These are phyloP conservation scores for Anser cygnoides DNA, from an alignment of 2,113 vertebrate genomes.

Conservation along the genomic window DNA sequence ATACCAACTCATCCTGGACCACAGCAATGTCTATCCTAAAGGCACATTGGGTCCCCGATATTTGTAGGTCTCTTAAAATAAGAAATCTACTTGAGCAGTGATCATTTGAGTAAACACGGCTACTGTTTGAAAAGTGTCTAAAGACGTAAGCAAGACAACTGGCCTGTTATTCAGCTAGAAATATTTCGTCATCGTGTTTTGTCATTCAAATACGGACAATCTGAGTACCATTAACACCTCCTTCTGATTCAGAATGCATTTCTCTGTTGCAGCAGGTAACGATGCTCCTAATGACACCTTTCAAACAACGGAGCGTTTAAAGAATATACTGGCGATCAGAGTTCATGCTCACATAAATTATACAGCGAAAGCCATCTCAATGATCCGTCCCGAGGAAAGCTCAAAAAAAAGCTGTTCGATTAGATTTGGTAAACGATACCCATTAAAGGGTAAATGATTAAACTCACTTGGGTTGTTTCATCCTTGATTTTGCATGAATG, in stretches of 20 bases:
- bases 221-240: background rate
- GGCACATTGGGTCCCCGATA: background rate
- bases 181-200: background rate
- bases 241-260: background rate
- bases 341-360: background rate
- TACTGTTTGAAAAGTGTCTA: background rate
- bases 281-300: background rate
- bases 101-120: background rate
- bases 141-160: background rate
- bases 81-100: background rate
- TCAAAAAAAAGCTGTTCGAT: background rate
- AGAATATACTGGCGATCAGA: background rate
- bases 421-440: background rate
- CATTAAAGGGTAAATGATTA: background rate
- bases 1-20: background rate
- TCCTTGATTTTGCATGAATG: background rate
- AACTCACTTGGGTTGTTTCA: background rate
- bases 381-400: background rate
- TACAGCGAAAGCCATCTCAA: background rate
- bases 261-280: background rate
- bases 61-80: background rate
- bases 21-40: background rate
- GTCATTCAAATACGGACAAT: background rate
- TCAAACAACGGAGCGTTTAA: background rate
- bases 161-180: background rate